Base-by-base conservation (phyloP, 2,113 vertebrate genomes). In the Rhea pennata region DNA sequence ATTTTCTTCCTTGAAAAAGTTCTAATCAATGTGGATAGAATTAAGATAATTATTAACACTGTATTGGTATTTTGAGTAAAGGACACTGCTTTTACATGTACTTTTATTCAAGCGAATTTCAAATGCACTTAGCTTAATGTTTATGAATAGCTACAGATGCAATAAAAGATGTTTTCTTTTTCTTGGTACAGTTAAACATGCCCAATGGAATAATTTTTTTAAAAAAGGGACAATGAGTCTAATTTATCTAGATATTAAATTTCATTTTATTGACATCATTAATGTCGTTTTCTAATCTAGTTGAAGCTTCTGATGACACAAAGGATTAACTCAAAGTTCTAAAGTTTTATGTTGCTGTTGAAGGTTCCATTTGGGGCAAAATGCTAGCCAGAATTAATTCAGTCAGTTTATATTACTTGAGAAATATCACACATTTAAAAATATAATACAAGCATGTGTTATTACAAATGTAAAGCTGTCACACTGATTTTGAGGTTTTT, bases 361-460 rank as follows among this genome's bases (percentile, higher is more conserved):
- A 87, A 90, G 44, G n/a, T 72, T 88, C 16, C 56, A 71, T 64
- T 92, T 71, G 16, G 81, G 92, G 80, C 56, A 71, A 94, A 88
- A 92, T 36, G 88, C 59, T 85, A 93, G 86, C 75, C 40, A 80
- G 75, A 88, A 86, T 72, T 44, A 9, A 72, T 67, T 95, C 74
- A 88, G 62, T 39, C 87, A 5, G 20, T 59, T 59, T 33, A 33
- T 33, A 59, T 59, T 48, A 93, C 40, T 91, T 46, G 42, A 94
- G 48, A 94, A 65, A 59, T 67, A 85, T 71, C 84, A 89, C 50
- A 92, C 19, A 40, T 85, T 74, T 85, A 74, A 83, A 91, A 88
- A 64, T 93, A 44, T 71, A 87, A 71, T 93, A 70, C 74, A 94
- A 92, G 92, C 78, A 93, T 89, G 73, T 88, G 87, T 85, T 96